Evolutionary conservation across 2,797 vertebrate species (phyloP), one percentile per base, ranked within the genome.

Genomic region (Phataginus tricuspis): DNA sequence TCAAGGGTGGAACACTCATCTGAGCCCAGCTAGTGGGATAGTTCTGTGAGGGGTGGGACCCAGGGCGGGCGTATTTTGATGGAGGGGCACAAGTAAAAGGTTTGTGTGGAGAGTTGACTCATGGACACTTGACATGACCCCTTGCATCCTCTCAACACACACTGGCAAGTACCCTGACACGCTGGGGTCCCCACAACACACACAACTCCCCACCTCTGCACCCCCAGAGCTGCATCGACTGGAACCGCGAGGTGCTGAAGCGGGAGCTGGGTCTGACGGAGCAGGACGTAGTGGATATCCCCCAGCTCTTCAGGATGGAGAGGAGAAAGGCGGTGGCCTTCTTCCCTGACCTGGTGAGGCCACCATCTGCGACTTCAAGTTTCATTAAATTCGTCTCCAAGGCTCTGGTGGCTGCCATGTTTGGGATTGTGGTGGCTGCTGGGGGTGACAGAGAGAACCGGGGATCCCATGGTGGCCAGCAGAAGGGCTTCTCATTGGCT

Each of bases 231-330:
- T 99, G 99, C 95, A 99, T 99, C 1, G 99, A 99, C 98, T 99
- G 99, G 99, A 99, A 99, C 98, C 98, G 99, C 23, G 99, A 99
- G 53, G 97, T 99, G 7, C 98, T 99, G 94, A 99, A 99, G 98
- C 98, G 97, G 94, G 98, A 99, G 29, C 98, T 99, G 96, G 99
- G 99, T 2, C 98, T 99, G 96, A 97, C 98, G 0, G 99, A 99
- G 0, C 96, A 82, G 0, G 99, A 99, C 98, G 99, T 99, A 94
- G 97, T 99, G 0, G 99, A 99, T 96, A 84, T 99, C 86, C 99
- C 99, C 0, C 99, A 99, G 91, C 99, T 99, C 87, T 99, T 99
- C 98, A 96, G 94, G 91, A 10, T 93, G 0, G 79, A 16, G 3
- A 4, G 1, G 0, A 1, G 2, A 0, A 16, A 2, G 74, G 99